These are phyloP conservation scores for Drosophila parabipectinata DNA, from an alignment of 1,140 invertebrate species.

Conservation along the genomic window DNA sequence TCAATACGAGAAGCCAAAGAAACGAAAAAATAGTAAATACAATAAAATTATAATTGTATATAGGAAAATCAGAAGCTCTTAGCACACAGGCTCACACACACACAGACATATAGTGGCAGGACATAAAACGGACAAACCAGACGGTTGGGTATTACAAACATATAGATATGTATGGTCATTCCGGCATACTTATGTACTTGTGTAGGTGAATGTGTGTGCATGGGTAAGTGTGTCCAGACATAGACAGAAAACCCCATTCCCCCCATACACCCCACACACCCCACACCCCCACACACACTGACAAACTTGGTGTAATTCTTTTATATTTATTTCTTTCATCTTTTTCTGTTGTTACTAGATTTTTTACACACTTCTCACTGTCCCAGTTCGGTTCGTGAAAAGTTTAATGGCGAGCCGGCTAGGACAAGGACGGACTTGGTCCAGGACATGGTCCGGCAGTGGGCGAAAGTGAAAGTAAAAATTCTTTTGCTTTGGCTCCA, in stretches of 20 bases:
- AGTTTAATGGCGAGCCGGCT: conserved; percentile 76
- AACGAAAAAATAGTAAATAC: conserved; percentile 83
- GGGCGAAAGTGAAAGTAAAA: conserved; percentile 78
- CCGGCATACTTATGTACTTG: conserved; percentile 26
- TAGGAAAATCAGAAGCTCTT: conserved; percentile 78
- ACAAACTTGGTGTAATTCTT: conserved; percentile 79
- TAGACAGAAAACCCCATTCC: conserved; percentile 29
- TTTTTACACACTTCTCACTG: conserved; percentile 74
- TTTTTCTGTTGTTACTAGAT: conserved; percentile 82
- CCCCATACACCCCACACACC: conserved; percentile 15
- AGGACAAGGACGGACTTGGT: conserved; percentile 52
- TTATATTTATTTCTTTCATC: conserved; percentile 83
- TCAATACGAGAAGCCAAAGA: conserved; percentile 78
- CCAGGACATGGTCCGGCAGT: conserved; percentile 25
- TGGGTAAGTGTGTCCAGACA: conserved; percentile 63
- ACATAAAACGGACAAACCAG: conserved; percentile 47
- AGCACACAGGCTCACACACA: conserved; percentile 37
- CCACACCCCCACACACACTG: conserved; percentile 43
- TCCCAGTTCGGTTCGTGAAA: conserved; percentile 81
- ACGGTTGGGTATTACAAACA: conserved; percentile 66
- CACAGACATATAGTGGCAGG: conserved; percentile 3
- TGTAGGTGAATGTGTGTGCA: conserved; percentile 19
- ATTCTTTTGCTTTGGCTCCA: conserved; percentile 67
- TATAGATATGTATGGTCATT: conserved; percentile 25
- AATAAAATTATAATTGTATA: conserved; percentile 83